Percentiles rank a stretch among this genome's conserved stretches.
Conservation (phyloP, 2,888 invertebrate species). For the Temnothorax rugatulus region DNA sequence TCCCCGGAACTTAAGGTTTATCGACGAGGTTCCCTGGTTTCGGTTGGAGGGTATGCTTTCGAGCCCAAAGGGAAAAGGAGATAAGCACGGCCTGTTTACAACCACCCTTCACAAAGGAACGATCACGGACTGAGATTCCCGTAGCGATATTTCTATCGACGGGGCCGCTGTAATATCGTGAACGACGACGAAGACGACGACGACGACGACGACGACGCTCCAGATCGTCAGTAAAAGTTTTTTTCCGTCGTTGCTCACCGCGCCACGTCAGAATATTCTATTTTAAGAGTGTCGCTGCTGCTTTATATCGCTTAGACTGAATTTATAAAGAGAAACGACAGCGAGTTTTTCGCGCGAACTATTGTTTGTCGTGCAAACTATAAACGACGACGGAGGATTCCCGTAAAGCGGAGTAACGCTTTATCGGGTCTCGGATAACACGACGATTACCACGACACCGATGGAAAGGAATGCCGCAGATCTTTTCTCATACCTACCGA, state of each 20-base stretch:
- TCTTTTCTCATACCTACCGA: background rate
- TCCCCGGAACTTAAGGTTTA: conserved; percentile 75
- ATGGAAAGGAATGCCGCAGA: background rate
- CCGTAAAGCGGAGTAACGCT: conserved; percentile 7
- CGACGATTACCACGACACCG: conserved; percentile 10
- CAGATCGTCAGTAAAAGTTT: conserved; percentile 45
- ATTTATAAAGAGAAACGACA: conserved; percentile 46
- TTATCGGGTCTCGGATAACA: conserved; percentile 20
- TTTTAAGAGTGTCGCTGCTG: conserved; percentile 50
- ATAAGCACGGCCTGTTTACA: conserved; percentile 77
- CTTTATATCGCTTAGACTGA: conserved; percentile 44
- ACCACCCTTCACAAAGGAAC: conserved; percentile 72
- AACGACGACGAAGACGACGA: conserved; percentile 18
- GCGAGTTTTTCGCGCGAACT: conserved; percentile 47
- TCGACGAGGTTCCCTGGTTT: conserved; percentile 77
- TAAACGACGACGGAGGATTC: conserved; percentile 32
- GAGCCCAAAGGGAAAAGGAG: conserved; percentile 63
- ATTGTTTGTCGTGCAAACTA: conserved; percentile 50
- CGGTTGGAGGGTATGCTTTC: conserved; percentile 70
- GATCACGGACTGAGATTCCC: conserved; percentile 68
- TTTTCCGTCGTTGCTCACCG: conserved; percentile 30
- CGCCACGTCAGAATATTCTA: conserved; percentile 45
- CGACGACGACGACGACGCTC: conserved; percentile 23
- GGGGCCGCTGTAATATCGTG: conserved; percentile 55
- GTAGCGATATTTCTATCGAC: conserved; percentile 55